These are phyloP conservation scores for Carassius carassius DNA, from an alignment of 2,113 vertebrate genomes.

Conservation along the genomic window DNA sequence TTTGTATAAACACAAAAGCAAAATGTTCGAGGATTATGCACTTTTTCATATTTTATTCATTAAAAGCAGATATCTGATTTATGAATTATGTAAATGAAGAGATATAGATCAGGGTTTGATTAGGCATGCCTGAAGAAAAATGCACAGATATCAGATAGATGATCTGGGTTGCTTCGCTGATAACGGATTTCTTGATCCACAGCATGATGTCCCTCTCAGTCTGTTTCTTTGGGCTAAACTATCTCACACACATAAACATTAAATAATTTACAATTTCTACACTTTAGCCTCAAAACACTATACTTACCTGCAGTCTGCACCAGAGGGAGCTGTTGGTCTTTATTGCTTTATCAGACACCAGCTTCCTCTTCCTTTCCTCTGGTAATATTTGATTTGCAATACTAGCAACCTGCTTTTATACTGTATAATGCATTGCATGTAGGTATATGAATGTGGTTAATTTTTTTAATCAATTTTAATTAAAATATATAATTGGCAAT, in stretches of 20 bases:
- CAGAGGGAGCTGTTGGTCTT: conserved; percentile 37
- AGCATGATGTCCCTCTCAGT: conserved; percentile 22
- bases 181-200: conserved; percentile 7
- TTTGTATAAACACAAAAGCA: conserved; percentile 15
- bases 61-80: conserved; percentile 25
- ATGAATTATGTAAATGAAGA: conserved; percentile 3
- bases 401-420: background rate
- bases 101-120: conserved; percentile 37
- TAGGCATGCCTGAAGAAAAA: conserved; percentile 27
- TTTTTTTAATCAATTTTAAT: background rate
- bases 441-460: background rate
- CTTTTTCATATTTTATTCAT: conserved; percentile 11
- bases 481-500: background rate
- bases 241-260: background rate
- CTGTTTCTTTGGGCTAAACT: background rate
- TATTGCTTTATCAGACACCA: background rate
- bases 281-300: conserved; percentile 2
- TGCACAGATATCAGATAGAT: background rate
- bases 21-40: background rate
- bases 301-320: background rate
- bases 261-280: background rate
- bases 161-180: conserved; percentile 32
- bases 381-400: background rate
- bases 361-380: background rate
- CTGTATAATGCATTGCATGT: background rate